These are phyloP conservation scores for Habrosyne pyritoides DNA, from an alignment of 2,888 invertebrate species.

Conservation along the genomic window DNA sequence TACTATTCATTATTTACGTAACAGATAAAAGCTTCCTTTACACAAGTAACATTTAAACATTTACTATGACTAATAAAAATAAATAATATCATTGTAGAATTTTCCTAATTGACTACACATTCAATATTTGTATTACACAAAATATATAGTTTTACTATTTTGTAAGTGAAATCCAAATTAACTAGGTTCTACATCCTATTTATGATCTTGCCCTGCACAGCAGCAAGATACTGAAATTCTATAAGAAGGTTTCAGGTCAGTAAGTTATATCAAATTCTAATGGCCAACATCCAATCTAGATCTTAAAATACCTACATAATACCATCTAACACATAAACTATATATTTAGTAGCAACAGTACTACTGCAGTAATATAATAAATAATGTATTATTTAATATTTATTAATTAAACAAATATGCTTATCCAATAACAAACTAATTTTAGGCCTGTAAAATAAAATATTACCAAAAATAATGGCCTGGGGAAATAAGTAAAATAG, in stretches of 20 bases:
- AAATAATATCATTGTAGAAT: conserved; percentile 44
- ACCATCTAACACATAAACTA: conserved; percentile 24
- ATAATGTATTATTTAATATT: no score
- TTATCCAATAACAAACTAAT: not conserved
- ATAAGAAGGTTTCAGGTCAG: conserved; percentile 21
- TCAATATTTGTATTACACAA: conserved; percentile 37
- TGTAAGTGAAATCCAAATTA: conserved; percentile 1
- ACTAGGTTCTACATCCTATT: not conserved
- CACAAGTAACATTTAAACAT: conserved; percentile 67
- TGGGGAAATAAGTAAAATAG: no score
- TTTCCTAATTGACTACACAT: conserved; percentile 49
- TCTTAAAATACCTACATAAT: conserved; percentile 36
- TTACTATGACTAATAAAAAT: conserved; percentile 50
- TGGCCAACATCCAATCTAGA: conserved; percentile 60
- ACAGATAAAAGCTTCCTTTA: conserved; percentile 60
- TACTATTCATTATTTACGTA: conserved; percentile 52
- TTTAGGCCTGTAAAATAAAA: not conserved
- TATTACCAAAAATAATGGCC: not conserved
- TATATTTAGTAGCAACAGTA: not conserved
- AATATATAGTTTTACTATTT: conserved; percentile 17
- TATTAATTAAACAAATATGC: not conserved
- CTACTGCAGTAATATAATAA: no score
- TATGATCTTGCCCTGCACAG: conserved; percentile 13
- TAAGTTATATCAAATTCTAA: conserved; percentile 42
- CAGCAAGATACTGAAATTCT: conserved; percentile 24